phyloP scores from a whole-genome alignment of 2,797 vertebrate species.

The Girardinus metallicus region DNA sequence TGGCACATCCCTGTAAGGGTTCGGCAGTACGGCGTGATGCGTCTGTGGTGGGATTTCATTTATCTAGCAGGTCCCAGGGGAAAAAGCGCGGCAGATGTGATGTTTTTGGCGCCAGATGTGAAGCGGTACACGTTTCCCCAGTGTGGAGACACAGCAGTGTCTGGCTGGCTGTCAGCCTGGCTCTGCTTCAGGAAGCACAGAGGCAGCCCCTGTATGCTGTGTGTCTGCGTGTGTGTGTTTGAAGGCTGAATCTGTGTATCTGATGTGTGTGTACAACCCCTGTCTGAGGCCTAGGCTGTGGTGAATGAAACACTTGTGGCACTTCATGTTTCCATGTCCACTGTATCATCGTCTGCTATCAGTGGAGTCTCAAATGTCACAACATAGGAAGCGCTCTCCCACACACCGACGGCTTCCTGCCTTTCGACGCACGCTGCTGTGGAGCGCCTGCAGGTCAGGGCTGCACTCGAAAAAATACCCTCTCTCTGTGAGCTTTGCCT shows the following conservation, averaged over 20 bases:
- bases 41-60: slow-evolving; percentile 63
- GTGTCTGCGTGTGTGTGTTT: slow-evolving; percentile 17
- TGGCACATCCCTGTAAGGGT: slow-evolving; percentile 39
- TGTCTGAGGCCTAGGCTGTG: slow-evolving; percentile 30
- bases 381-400: slow-evolving; percentile 22
- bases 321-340: slow-evolving; percentile 27
- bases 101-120: slow-evolving; percentile 76
- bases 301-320: slow-evolving; percentile 31
- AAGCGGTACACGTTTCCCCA: slow-evolving; percentile 54
- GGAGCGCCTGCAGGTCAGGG: slow-evolving; percentile 10
- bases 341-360: slow-evolving; percentile 21
- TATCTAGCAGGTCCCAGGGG: slow-evolving; percentile 63
- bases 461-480: slow-evolving; percentile 1
- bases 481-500: neutral
- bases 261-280: slow-evolving; percentile 13
- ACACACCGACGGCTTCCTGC: neutral
- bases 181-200: slow-evolving; percentile 60
- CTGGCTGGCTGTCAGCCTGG: slow-evolving; percentile 68
- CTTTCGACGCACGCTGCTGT: neutral
- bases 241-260: slow-evolving; percentile 24
- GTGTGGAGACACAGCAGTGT: slow-evolving; percentile 51
- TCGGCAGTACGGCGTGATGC: slow-evolving; percentile 34
- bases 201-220: slow-evolving; percentile 25
- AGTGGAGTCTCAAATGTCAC: slow-evolving; percentile 44
- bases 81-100: slow-evolving; percentile 71